Evolutionary conservation across 1,140 invertebrate genomes (phyloP), one percentile per base, ranked within the genome.

Genomic region (Leptinotarsa undecemlineata): DNA sequence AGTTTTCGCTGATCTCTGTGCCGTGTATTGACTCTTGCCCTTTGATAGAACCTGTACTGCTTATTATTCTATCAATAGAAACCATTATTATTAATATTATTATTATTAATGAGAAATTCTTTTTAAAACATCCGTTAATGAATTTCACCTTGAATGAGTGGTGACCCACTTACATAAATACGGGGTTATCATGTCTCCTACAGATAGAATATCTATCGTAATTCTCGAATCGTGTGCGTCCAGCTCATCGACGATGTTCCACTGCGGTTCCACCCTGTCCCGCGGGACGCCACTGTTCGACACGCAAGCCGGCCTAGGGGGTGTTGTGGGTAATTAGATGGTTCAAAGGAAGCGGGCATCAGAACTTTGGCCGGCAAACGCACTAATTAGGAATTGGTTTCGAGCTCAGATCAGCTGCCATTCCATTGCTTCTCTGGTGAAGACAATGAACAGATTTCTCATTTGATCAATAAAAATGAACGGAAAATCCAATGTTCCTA

Each of bases 311-410:
- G n/a, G 51, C 51, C 51, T 57, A 1, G 15, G 51, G 51, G 51
- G 51, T 57, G 51, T 57, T 57, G 51, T 57, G 17, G 51, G 51
- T 57, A 57, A 57, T 57, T 57, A 57, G 17, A 57, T 57, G 51
- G 51, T 57, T 57, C 51, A 57, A 57, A 57, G 51, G 51, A 57
- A 57, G 51, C 51, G 51, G n/a, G 51, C 51, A 57, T 57, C 51
- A 19, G 15, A 57, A 57, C 51, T 57, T 57, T 8, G n/a, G 51
- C 51, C 51, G n/a, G 51, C 51, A 57, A 57, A 57, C 51, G 51
- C 51, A 57, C 51, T 57, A 57, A 57, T 57, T 57, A 57, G 51
- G 17, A 57, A 57, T 57, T 57, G 51, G 51, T 57, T 57, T 57
- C 51, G 51, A 19, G 51, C 51, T 57, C 15, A 57, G 51, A n/a